Conservation (phyloP, 2,888 invertebrate genomes). For the Cheilosia urbana region DNA sequence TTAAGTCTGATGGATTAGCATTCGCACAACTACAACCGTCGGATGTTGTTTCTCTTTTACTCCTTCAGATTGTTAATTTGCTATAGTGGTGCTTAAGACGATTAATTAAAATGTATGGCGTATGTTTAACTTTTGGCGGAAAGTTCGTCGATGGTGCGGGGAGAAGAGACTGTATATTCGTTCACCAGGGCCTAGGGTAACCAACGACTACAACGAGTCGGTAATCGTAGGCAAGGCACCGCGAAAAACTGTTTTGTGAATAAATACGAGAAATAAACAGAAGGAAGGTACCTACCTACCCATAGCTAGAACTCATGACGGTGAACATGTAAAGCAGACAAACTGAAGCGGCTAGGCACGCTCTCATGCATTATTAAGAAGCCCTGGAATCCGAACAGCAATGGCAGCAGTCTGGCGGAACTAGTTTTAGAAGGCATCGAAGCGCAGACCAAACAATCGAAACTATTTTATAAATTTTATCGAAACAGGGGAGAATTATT, state of each 20-base stretch:
- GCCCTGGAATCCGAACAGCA: slow-evolving; percentile 37
- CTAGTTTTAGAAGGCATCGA: slow-evolving; percentile 42
- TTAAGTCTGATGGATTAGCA: neutral
- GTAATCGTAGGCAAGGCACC: slow-evolving; percentile 13
- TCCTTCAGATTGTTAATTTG: neutral
- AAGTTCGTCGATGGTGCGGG: slow-evolving; percentile 36
- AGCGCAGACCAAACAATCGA: slow-evolving; percentile 17
- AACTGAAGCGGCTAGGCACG: slow-evolving; percentile 12
- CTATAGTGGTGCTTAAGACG: slow-evolving; percentile 29
- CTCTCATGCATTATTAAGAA: slow-evolving; percentile 66
- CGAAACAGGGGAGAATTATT: slow-evolving; percentile 36
- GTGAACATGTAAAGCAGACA: neutral
- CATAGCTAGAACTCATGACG: too few relatives aligned
- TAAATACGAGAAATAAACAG: slow-evolving; percentile 40
- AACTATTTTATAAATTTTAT: slow-evolving; percentile 33
- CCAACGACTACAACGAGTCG: slow-evolving; percentile 25
- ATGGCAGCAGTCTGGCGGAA: slow-evolving; percentile 30
- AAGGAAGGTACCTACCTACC: neutral
- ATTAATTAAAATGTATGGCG: slow-evolving; percentile 63
- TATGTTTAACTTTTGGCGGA: slow-evolving; percentile 69
- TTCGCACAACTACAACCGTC: neutral
- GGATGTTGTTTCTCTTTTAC: slow-evolving; percentile 10
- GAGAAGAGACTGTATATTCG: neutral
- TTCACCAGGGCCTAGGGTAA: slow-evolving; percentile 47
- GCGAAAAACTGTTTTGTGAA: slow-evolving; percentile 34